Evolutionary conservation across 1,140 invertebrate genomes (phyloP).

Genomic region (Aradophagus sp.): DNA sequence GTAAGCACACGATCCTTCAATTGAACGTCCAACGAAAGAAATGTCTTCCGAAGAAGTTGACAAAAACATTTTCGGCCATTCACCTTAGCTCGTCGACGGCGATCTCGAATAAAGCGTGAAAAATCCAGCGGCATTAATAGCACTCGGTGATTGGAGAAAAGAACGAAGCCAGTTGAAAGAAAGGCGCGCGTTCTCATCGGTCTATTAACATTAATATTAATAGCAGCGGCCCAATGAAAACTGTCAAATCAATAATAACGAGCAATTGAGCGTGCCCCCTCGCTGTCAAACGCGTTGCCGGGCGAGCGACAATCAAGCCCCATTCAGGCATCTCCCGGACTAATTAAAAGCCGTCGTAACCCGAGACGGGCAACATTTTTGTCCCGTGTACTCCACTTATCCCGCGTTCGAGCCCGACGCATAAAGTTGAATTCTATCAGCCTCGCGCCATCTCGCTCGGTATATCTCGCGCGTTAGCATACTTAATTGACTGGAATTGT

Average conservation of each 20-base stretch:
- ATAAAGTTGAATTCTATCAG: conserved; percentile 43
- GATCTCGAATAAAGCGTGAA: too few species aligned
- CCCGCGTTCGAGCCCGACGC: conserved; percentile 11
- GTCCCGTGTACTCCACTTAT: conserved; percentile 36
- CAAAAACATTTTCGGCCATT: too few species aligned
- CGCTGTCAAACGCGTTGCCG: conserved; percentile 25
- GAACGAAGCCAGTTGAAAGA: too few species aligned
- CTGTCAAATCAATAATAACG: conserved; percentile 38
- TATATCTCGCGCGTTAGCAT: conserved; percentile 44
- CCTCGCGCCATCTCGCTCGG: conserved; percentile 35
- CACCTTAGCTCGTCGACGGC: too few species aligned
- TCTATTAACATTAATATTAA: conserved; percentile 27
- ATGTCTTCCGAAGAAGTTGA: too few species aligned
- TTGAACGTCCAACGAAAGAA: too few species aligned
- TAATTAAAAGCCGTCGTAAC: conserved; percentile 47
- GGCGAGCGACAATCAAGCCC: conserved; percentile 22
- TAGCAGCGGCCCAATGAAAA: conserved; percentile 18
- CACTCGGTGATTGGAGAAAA: too few species aligned
- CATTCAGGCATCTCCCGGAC: conserved; percentile 30
- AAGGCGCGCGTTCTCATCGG: conserved; percentile 3
- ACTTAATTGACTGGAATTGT: conserved; percentile 54
- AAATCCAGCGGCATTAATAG: too few species aligned
- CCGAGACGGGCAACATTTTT: conserved; percentile 40
- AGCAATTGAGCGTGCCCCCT: conserved; percentile 22
- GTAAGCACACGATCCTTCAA: too few species aligned